A percentile compares a stretch with the other conserved stretches of the same genome.
phyloP scores from a whole-genome alignment of 2,888 invertebrate genomes.

The Nymphalis c-album region DNA sequence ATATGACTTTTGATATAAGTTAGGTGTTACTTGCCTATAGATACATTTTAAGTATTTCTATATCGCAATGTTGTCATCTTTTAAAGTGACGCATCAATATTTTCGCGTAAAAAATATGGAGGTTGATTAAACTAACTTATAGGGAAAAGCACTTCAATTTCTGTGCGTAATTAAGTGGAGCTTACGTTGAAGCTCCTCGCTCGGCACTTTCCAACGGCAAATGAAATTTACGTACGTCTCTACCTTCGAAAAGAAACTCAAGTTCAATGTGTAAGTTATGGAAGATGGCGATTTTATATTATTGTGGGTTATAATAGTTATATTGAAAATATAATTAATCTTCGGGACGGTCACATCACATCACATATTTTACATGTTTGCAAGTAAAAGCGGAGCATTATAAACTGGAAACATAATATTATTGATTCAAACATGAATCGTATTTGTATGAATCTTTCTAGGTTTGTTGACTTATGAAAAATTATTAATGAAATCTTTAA shows the following conservation, averaged over 20 bases:
- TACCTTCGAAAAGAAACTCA: constrained; percentile 70
- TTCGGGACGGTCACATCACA: too few species aligned
- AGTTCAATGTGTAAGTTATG: constrained; percentile 46
- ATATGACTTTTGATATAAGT: too few species aligned
- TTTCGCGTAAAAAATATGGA: constrained; percentile 66
- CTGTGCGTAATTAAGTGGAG: constrained; percentile 81
- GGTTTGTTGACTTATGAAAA: too few species aligned
- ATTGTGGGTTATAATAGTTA: not conserved
- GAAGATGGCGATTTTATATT: constrained; percentile 40
- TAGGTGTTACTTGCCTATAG: too few species aligned
- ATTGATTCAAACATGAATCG: too few species aligned
- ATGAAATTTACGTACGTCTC: constrained; percentile 79
- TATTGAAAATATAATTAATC: too few species aligned
- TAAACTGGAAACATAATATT: too few species aligned
- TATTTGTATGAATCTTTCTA: too few species aligned
- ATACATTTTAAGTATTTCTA: not conserved
- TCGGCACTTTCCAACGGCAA: constrained; percentile 77
- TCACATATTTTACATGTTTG: too few species aligned
- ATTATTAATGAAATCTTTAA: too few species aligned
- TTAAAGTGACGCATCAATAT: constrained; percentile 32
- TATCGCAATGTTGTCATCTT: not conserved
- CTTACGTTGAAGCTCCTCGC: constrained; percentile 73
- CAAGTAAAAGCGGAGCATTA: too few species aligned
- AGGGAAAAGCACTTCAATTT: constrained; percentile 77
- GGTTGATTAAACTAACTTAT: constrained; percentile 63